These are phyloP conservation scores for Danio albolineatus DNA, from an alignment of 2,797 vertebrate genomes.

Conservation along the genomic window DNA sequence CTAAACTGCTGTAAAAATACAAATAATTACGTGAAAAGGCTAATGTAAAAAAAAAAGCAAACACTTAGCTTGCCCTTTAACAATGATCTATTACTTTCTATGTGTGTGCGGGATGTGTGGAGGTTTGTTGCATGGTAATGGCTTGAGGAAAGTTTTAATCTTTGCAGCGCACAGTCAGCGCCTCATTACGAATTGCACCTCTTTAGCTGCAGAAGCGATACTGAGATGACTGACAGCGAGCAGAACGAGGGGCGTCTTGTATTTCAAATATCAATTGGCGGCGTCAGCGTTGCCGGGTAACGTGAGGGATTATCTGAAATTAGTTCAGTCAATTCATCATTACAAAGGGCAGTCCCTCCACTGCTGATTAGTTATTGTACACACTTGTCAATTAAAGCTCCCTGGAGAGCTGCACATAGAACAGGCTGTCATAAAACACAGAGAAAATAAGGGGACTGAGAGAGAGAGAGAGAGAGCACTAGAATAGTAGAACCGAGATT, in stretches of 20 bases:
- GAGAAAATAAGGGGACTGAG: not conserved
- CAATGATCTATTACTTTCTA: slow-evolving; percentile 50
- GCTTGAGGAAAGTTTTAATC: slow-evolving; percentile 72
- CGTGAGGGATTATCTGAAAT: slow-evolving; percentile 80
- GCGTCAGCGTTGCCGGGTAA: slow-evolving; percentile 65
- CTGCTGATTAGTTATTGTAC: slow-evolving; percentile 80
- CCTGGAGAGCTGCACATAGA: slow-evolving; percentile 64
- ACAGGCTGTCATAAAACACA: slow-evolving; percentile 44
- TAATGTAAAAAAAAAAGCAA: slow-evolving; percentile 21
- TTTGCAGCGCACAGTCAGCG: slow-evolving; percentile 66
- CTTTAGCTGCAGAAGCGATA: slow-evolving; percentile 45
- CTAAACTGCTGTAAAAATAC: slow-evolving; percentile 71
- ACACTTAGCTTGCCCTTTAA: slow-evolving; percentile 52
- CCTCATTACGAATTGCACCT: slow-evolving; percentile 67
- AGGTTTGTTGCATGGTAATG: slow-evolving; percentile 41
- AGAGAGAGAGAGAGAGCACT: slow-evolving; percentile 30
- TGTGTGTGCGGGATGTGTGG: slow-evolving; percentile 47
- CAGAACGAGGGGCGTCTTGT: slow-evolving; percentile 64
- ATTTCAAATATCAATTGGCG: slow-evolving; percentile 74
- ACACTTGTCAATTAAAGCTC: slow-evolving; percentile 79
- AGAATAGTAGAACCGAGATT: slow-evolving; percentile 1
- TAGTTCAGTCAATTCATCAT: slow-evolving; percentile 79
- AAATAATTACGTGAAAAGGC: slow-evolving; percentile 65
- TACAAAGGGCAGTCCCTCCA: slow-evolving; percentile 78
- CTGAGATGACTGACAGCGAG: slow-evolving; percentile 68